Evolutionary conservation across 1,140 invertebrate genomes (phyloP).

Genomic region (honey bee (Apis mellifera)): DNA sequence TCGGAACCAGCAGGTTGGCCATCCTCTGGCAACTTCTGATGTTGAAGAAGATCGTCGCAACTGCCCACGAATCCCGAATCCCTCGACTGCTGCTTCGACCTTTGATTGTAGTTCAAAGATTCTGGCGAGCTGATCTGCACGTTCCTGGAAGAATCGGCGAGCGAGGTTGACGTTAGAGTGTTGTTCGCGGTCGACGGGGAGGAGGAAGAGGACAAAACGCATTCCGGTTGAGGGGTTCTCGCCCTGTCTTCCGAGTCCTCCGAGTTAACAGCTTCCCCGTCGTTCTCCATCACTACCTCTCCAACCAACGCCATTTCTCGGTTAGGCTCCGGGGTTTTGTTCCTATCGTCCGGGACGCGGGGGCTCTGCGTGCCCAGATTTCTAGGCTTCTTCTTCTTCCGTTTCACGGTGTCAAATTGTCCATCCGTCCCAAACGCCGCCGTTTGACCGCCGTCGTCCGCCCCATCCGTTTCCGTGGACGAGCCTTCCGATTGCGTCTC

Average conservation of each 20-base stretch:
- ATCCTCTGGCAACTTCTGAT: constrained; percentile 77
- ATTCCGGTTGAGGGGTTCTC: constrained; percentile 85
- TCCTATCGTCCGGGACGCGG: constrained; percentile 76
- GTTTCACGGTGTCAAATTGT: constrained; percentile 91
- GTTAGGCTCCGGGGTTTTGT: constrained; percentile 82
- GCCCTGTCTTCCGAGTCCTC: constrained; percentile 82
- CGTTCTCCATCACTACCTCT: constrained; percentile 70
- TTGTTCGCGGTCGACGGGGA: too few relatives aligned
- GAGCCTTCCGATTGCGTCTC: constrained; percentile 85
- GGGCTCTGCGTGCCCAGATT: constrained; percentile 79
- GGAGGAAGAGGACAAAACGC: constrained; percentile 55
- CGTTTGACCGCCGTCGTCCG: constrained; percentile 83
- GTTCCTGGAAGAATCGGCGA: constrained; percentile 33
- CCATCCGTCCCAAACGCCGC: constrained; percentile 85
- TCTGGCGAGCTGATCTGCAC: constrained; percentile 33
- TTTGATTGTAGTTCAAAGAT: constrained; percentile 47
- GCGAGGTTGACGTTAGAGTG: constrained; percentile 15
- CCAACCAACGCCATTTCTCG: constrained; percentile 71
- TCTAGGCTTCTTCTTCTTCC: constrained; percentile 87
- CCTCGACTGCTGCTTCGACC: constrained; percentile 88
- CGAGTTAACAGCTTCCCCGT: constrained; percentile 69
- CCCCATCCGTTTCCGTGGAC: constrained; percentile 89
- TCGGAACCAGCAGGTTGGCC: constrained; percentile 28
- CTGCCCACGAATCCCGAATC: constrained; percentile 94
- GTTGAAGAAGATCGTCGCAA: constrained; percentile 91